Base-by-base conservation (phyloP, 2,797 vertebrate species). In the Leptoclinus maculatus region DNA sequence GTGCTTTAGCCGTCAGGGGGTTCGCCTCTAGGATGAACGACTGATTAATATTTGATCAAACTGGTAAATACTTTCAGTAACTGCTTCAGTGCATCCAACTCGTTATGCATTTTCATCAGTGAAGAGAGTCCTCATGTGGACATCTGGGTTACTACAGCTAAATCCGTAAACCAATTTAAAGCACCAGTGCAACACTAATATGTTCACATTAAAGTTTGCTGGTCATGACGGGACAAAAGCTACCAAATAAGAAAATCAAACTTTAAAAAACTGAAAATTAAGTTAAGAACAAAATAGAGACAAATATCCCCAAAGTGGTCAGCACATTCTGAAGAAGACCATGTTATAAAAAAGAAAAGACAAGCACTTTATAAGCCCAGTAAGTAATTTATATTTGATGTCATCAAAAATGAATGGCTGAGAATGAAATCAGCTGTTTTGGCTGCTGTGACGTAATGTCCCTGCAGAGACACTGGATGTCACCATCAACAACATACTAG, bases 41-140 rank as follows among this genome's bases (percentile, higher is more conserved):
- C 11, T 51, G 53, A 32, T 72, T 19, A 73, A 72, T 71, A 62
- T 23, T 54, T 66, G 1, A 29, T 29, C 32, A 41, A 54, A 41
- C 70, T 73, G 68, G 66, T 68, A 39, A 80, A 75, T 49, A 58
- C 13, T 60, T 43, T 0, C 0, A 56, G 39, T 9, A 9, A 43
- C 1, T 0, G 45, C 16, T 56, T 73, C 38, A 62, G 56, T 19
- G 12, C 7, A 1, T 29, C 2, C 0, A 19, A 59, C 16, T 1
- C 2, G 3, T 54, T 39, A 39, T 2, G 23, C 0, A 11, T 66
- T 65, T 75, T 27, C 32, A 63, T 72, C 23, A 64, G 60, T 45
- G 32, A 78, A 86, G 82, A 80, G 86, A 36, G 90, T 1, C 92
- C 74, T 80, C 88, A 0, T 83, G 91, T 92, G 92, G 88, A 1